phyloP scores from a whole-genome alignment of 1,140 invertebrate species.

The Drosophila arizonae region DNA sequence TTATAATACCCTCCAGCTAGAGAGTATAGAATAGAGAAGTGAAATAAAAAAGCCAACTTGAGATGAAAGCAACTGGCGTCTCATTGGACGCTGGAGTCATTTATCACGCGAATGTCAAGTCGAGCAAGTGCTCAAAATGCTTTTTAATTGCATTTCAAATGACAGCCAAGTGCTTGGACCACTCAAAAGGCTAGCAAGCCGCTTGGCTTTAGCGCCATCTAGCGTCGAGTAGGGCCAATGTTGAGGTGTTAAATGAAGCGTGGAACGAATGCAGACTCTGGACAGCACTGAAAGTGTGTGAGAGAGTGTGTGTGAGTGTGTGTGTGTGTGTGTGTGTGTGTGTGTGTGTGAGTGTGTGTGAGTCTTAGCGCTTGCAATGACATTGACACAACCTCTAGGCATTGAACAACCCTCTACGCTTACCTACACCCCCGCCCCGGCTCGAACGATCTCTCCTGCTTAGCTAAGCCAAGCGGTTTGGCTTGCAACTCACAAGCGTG shows the following conservation, averaged over 20 bases:
- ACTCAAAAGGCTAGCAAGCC: neutral
- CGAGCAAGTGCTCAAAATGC: conserved; percentile 71
- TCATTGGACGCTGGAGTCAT: conserved; percentile 63
- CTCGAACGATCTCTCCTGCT: neutral
- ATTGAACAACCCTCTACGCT: conserved; percentile 29
- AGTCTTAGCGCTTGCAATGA: conserved; percentile 40
- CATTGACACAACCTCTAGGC: conserved; percentile 75
- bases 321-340: neutral
- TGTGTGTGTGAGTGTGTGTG: neutral
- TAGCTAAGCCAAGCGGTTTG: conserved; percentile 35
- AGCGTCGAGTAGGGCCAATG: conserved; percentile 5
- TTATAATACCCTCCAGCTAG: neutral
- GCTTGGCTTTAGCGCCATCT: conserved; percentile 26
- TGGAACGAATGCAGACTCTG: conserved; percentile 11
- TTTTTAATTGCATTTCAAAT: conserved; percentile 75
- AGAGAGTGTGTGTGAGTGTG: neutral
- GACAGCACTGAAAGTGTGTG: neutral
- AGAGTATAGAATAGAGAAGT: neutral
- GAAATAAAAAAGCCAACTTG: conserved; percentile 1
- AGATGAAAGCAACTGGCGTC: conserved; percentile 30
- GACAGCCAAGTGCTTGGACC: conserved; percentile 33
- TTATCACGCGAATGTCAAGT: conserved; percentile 75
- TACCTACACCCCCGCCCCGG: neutral
- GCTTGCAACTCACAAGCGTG: conserved; percentile 73
- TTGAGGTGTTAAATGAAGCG: conserved; percentile 63